Conservation (phyloP, 2,888 invertebrate genomes). For the Mycalesis mineus region DNA sequence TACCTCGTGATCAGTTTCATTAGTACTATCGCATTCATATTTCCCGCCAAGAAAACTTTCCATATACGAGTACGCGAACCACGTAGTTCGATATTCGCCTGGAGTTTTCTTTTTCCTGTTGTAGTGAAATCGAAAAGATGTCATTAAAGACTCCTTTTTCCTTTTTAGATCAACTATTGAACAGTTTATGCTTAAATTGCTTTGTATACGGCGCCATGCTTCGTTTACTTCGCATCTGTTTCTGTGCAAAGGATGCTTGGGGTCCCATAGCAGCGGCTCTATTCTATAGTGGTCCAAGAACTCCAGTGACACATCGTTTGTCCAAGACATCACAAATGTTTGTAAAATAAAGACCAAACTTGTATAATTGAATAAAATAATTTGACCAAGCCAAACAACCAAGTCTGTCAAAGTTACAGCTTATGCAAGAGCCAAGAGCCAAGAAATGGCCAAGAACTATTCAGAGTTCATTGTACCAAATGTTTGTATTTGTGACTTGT, state of each 20-base stretch:
- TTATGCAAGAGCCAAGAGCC: neutral
- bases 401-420: conserved; percentile 13
- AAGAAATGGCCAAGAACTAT: conserved; percentile 27
- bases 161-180: conserved; percentile 59
- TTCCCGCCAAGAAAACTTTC: conserved; percentile 63
- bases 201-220: conserved; percentile 64
- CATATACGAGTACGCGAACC: conserved; percentile 68
- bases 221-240: conserved; percentile 55
- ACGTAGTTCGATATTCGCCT: conserved; percentile 49
- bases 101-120: conserved; percentile 50
- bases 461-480: conserved; percentile 43
- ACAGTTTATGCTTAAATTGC: conserved; percentile 47
- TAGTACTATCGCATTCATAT: conserved; percentile 60
- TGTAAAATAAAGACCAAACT: conserved; percentile 16
- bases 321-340: conserved; percentile 53
- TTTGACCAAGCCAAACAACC: conserved; percentile 9
- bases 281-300: conserved; percentile 61
- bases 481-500: no score
- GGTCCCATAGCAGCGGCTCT: conserved; percentile 64
- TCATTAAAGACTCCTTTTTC: conserved; percentile 71
- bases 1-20: conserved; percentile 52
- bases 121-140: conserved; percentile 58
- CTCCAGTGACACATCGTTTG: conserved; percentile 56
- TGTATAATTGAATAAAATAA: no score
- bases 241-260: conserved; percentile 56